Base-by-base conservation (phyloP, 2,113 vertebrate genomes). In the Syngnathoides biaculeatus region DNA sequence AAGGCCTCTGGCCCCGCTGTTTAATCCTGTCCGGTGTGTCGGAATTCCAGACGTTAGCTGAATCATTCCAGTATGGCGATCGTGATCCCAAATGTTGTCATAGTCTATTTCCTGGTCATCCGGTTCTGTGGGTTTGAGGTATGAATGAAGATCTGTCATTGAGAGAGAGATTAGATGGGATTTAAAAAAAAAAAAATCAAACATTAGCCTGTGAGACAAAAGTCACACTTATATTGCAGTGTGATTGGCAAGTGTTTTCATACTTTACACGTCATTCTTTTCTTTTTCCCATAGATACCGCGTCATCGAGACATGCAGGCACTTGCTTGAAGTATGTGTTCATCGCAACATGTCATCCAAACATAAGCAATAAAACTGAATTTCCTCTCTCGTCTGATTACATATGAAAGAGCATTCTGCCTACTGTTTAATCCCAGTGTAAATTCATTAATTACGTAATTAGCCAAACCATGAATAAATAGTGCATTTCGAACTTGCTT, bases 71-170 rank as follows among this genome's bases (percentile, higher is more conserved):
- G 78, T 81, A 80, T 89, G 80, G 52, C 64, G 69, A 73, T 91
- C 77, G n/a, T 79, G 87, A 73, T 91, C 90, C 92, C 92, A 93
- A 86, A 93, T 92, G 89, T 93, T 93, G 82, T 93, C 92, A 86
- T 93, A 93, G 86, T 93, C 92, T 57, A 92, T 76, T 88, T 92
- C 91, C 92, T 91, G 92, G 84, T 92, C 90, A 81, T 92, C 91
- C 78, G 90, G 89, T 63, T 91, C 91, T 15, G 71, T 77, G 62
- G 89, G 92, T 79, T 89, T 67, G 52, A 92, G 90, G 85, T 92
- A 91, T 56, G 88, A 88, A 67, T 88, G 75, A 57, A 76, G 84
- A 81, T 89, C 92, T 92, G 67, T 24, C 74, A 62, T 64, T 60
- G 62, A 13, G 58, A 77, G 68, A 81, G 22, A 81, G 69, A 42